Percentiles rank a stretch among this genome's conserved stretches.
phyloP scores from a whole-genome alignment of 2,113 vertebrate genomes.

The Cariama cristata region DNA sequence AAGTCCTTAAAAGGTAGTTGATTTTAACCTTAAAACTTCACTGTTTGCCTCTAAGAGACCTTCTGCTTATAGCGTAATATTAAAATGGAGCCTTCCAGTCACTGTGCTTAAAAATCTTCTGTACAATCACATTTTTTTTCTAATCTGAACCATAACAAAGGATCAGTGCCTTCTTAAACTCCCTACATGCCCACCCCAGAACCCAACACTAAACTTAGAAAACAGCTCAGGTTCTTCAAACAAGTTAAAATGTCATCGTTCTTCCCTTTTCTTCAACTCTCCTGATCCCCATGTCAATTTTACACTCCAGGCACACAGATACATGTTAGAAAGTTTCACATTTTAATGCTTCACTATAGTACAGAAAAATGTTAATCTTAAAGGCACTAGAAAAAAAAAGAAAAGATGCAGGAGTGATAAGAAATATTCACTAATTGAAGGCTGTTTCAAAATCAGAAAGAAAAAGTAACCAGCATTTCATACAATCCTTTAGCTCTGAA shows the following conservation, averaged over 20 bases:
- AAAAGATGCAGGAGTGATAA: neutral
- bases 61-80: neutral
- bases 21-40: slow-evolving; percentile 44
- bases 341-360: neutral
- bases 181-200: neutral
- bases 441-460: neutral
- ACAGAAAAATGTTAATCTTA: neutral
- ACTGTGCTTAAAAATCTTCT: neutral
- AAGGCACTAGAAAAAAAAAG: neutral
- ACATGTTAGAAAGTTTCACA: neutral
- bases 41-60: neutral
- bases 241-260: neutral
- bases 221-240: neutral
- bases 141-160: neutral
- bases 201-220: neutral
- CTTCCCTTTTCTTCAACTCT: neutral
- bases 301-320: neutral
- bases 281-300: neutral
- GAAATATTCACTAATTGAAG: neutral
- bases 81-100: neutral
- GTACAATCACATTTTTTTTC: neutral
- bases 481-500: slow-evolving; percentile 26
- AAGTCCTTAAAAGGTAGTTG: neutral
- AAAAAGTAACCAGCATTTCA: slow-evolving; percentile 12
- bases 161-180: neutral